phyloP scores from a whole-genome alignment of 1,140 invertebrate genomes.

The Penaeus chinensis region DNA sequence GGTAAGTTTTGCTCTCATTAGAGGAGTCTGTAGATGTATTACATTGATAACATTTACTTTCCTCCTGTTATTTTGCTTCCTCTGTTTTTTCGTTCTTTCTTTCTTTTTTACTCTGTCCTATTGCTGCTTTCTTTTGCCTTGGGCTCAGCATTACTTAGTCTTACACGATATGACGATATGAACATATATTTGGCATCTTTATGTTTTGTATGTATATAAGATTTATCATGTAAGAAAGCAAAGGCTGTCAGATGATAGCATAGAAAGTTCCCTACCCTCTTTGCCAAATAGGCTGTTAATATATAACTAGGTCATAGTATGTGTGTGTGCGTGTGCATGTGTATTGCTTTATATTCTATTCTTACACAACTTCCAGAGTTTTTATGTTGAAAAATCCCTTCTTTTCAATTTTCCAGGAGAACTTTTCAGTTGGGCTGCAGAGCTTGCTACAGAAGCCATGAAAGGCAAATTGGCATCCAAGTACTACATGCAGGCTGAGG shows the following conservation, averaged over 20 bases:
- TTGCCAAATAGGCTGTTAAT: background rate
- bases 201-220: background rate
- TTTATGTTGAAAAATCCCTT: background rate
- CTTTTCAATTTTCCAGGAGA: slow-evolving; percentile 65
- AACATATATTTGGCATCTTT: background rate
- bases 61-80: too few relatives aligned
- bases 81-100: too few relatives aligned
- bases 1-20: slow-evolving; percentile 65
- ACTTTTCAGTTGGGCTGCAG: slow-evolving; percentile 72
- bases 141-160: too few relatives aligned
- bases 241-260: too few relatives aligned
- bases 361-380: background rate
- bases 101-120: too few relatives aligned
- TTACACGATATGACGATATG: too few relatives aligned
- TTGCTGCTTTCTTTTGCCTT: too few relatives aligned
- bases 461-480: slow-evolving; percentile 74
- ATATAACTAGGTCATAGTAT: background rate
- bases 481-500: slow-evolving; percentile 73
- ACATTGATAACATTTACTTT: background rate
- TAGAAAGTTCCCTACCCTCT: too few relatives aligned
- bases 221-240: background rate
- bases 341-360: background rate
- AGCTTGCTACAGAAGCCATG: slow-evolving; percentile 72
- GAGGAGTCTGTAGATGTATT: background rate
- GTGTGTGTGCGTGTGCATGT: background rate